These are phyloP conservation scores for Drosophila athabasca DNA, from an alignment of 1,140 invertebrate species.

Conservation along the genomic window DNA sequence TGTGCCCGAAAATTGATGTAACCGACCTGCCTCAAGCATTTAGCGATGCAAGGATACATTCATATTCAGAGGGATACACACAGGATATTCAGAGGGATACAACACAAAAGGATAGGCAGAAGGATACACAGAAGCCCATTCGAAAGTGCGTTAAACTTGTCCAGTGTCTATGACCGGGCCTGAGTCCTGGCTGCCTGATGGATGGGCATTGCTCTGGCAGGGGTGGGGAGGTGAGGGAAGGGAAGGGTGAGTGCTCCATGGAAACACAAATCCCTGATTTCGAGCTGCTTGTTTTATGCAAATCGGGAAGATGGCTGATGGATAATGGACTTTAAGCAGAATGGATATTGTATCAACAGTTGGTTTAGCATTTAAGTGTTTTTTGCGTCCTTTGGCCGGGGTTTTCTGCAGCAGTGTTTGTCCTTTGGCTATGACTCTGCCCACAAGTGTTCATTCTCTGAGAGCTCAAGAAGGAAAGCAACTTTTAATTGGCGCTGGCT, in stretches of 20 bases:
- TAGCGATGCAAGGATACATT: constrained; percentile 17
- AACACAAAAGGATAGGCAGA: constrained; percentile 20
- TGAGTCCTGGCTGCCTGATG: constrained; percentile 13
- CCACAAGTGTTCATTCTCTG: no score
- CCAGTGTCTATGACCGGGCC: constrained; percentile 27
- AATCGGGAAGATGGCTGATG: constrained; percentile 30
- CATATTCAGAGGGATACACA: no score
- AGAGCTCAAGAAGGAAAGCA: background rate
- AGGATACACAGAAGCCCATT: constrained; percentile 2
- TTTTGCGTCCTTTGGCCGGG: background rate
- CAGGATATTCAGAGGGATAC: no score
- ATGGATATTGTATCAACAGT: constrained; percentile 23
- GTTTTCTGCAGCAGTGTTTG: no score
- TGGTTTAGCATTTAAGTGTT: constrained; percentile 12
- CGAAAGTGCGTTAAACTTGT: constrained; percentile 26
- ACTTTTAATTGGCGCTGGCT: constrained; percentile 31
- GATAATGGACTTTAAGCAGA: constrained; percentile 7
- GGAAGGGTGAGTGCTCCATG: background rate
- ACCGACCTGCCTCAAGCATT: constrained; percentile 54
- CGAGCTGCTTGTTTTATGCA: constrained; percentile 19
- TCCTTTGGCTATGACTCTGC: no score
- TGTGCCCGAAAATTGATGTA: constrained; percentile 32
- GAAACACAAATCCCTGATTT: background rate
- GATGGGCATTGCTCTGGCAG: no score
- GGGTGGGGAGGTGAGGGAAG: background rate